Base-by-base conservation (phyloP, 2,113 vertebrate genomes). In the Anser cygnoides region DNA sequence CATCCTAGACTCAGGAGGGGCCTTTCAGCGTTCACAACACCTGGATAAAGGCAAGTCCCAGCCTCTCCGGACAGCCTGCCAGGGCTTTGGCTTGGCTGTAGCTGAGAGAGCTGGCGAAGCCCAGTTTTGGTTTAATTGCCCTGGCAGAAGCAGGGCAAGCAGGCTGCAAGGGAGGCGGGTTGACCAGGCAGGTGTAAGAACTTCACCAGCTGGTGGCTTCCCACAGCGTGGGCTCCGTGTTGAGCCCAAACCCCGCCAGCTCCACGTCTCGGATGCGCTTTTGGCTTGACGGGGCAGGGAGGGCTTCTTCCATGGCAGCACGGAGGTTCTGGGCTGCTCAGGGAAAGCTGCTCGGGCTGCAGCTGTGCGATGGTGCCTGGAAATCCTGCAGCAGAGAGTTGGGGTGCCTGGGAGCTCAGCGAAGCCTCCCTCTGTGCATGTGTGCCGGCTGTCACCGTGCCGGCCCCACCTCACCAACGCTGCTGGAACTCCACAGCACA, bases 261-360 rank as follows among this genome's bases (percentile, higher is more conserved):
- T 43, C 41, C 2, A 0, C 1, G 2, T 6, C 65, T 61, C 2
- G 1, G 26, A 2, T 3, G 39, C 0, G 1, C 17, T 35, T 41
- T 7, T 2, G 52, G 15, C 3, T 5, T 9, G 57, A 44, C 7
- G 37, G 14, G 37, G 9, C 13, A 33, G 46, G 46, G 20, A 49
- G 5, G 46, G 46, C 10, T 89, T 70, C n/a, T 55, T 44, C 71
- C 74, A 41, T 33, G 18, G 19, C 54, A 57, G 52, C 52, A 16
- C 9, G 52, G 14, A 55, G 52, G 29, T 18, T 41, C 12, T 17
- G 62, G 28, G 37, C 25, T 28, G 10, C 26, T 63, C 37, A 19
- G 37, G 28, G 37, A 63, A 3, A 39, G 7, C 37, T 41, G 61
- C 37, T 12, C 2, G 10, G 61, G 61, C 11, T 35, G 46, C 33